Evolutionary conservation across 2,797 vertebrate species (phyloP).

Genomic region (Pteropus rufus): DNA sequence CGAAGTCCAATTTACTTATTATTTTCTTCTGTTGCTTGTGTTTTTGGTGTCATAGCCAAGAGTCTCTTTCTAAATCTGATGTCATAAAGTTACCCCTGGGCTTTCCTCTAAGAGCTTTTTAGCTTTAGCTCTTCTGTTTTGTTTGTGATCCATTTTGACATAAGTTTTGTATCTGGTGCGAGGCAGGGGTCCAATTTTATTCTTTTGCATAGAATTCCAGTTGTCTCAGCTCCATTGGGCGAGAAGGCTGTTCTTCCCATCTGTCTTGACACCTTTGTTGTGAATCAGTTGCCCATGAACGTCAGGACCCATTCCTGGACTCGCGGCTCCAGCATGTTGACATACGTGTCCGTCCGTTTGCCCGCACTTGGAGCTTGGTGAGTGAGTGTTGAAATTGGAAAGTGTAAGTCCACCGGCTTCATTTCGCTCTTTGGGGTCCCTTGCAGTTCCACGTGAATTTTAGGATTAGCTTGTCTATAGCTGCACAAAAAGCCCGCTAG

Average conservation of each 20-base stretch:
- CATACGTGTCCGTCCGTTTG: accelerated
- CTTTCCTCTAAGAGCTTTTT: not conserved
- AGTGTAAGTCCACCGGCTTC: too few species aligned
- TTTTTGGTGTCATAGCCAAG: not conserved
- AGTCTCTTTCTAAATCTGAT: not conserved
- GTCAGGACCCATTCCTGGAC: not conserved
- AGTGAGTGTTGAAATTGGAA: not conserved
- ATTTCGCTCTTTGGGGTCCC: not conserved
- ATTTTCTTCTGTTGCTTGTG: not conserved
- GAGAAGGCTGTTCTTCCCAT: not conserved
- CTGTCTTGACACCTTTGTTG: not conserved
- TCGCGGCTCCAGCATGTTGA: accelerated
- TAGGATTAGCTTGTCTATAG: not conserved
- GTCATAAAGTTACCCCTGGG: not conserved
- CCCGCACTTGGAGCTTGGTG: accelerated
- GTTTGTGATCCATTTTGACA: not conserved
- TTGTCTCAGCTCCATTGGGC: not conserved
- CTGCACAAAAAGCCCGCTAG: not conserved
- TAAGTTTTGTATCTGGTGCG: accelerated
- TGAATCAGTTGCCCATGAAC: accelerated
- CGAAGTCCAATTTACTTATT: not conserved
- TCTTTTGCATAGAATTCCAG: not conserved
- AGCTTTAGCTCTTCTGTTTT: not conserved
- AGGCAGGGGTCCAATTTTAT: not conserved
- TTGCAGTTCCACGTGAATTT: not conserved